A percentile compares a stretch with the other conserved stretches of the same genome.
These are phyloP conservation scores for Orius insidiosus DNA, from an alignment of 1,140 invertebrate genomes.

Conservation along the genomic window DNA sequence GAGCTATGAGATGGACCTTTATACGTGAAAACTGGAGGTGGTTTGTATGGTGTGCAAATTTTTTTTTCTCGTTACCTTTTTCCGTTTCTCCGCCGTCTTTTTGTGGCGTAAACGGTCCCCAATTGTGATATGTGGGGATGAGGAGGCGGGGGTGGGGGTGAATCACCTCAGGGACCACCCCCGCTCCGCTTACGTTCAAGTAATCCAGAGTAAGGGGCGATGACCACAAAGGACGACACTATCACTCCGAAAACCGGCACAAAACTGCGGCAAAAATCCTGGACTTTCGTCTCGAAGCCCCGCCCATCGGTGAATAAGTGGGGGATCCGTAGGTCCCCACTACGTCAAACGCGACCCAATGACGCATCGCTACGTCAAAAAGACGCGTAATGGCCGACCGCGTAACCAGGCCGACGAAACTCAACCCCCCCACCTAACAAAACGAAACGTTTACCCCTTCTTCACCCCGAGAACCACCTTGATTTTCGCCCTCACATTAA, in stretches of 20 bases:
- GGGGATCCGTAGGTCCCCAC: background rate
- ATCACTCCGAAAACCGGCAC: slow-evolving; percentile 9
- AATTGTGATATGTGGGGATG: slow-evolving; percentile 56
- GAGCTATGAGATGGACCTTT: too few species aligned
- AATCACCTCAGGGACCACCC: slow-evolving; percentile 14
- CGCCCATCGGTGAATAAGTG: background rate
- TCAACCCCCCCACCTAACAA: slow-evolving; percentile 1
- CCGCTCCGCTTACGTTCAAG: slow-evolving; percentile 18
- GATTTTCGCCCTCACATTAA: slow-evolving; percentile 8
- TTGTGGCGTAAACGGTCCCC: slow-evolving; percentile 88
- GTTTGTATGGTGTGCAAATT: too few species aligned
- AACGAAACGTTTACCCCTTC: slow-evolving; percentile 1
- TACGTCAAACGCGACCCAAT: background rate
- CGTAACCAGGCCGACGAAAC: slow-evolving; percentile 5
- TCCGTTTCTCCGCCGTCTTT: slow-evolving; percentile 74
- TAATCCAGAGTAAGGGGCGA: slow-evolving; percentile 14
- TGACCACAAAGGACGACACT: too few species aligned
- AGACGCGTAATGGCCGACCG: background rate
- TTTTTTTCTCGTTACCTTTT: slow-evolving; percentile 56
- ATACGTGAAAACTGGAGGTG: too few species aligned
- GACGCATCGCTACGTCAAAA: background rate
- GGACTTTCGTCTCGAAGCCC: background rate
- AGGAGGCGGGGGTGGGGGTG: slow-evolving; percentile 22
- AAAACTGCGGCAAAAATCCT: background rate
- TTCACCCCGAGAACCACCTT: background rate